These are phyloP conservation scores for Neoitamus cyanurus DNA, from an alignment of 2,888 invertebrate genomes.

Conservation along the genomic window DNA sequence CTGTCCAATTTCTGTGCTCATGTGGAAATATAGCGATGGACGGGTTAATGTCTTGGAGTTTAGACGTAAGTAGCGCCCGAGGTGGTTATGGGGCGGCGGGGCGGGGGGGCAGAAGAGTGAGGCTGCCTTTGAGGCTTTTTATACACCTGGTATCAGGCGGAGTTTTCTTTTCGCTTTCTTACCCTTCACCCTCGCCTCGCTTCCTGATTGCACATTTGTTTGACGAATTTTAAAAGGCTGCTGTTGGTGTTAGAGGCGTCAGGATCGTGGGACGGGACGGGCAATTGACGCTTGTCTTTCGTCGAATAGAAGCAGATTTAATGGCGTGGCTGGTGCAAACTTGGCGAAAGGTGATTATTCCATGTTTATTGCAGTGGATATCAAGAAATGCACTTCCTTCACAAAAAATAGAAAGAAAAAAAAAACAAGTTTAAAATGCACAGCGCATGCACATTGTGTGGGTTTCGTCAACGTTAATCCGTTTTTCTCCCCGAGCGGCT, in stretches of 20 bases:
- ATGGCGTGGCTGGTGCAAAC: neutral
- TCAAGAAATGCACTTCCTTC: neutral
- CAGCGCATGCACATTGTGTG: too few species aligned
- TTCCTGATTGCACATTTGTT: conserved; percentile 50
- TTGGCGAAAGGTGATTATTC: neutral
- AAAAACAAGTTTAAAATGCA: too few species aligned
- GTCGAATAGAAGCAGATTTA: neutral
- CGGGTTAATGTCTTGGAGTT: neutral
- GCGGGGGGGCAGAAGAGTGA: too few species aligned
- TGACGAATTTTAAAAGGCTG: conserved; percentile 31
- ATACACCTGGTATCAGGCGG: neutral
- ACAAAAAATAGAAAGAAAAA: neutral
- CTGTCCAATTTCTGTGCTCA: neutral
- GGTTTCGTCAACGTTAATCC: too few species aligned
- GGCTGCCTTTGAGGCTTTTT: neutral
- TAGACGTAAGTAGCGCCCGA: neutral
- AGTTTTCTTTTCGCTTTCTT: neutral
- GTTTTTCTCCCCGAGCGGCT: too few species aligned
- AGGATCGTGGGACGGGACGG: neutral
- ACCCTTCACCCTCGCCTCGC: neutral
- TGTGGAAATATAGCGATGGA: neutral
- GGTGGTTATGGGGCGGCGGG: neutral
- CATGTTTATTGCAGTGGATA: neutral
- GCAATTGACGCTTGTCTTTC: neutral
- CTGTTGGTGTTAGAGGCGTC: neutral